Evolutionary conservation across 2,113 vertebrate species (phyloP), one percentile per base, ranked within the genome.

Genomic region (Malurus alboscapulatus): DNA sequence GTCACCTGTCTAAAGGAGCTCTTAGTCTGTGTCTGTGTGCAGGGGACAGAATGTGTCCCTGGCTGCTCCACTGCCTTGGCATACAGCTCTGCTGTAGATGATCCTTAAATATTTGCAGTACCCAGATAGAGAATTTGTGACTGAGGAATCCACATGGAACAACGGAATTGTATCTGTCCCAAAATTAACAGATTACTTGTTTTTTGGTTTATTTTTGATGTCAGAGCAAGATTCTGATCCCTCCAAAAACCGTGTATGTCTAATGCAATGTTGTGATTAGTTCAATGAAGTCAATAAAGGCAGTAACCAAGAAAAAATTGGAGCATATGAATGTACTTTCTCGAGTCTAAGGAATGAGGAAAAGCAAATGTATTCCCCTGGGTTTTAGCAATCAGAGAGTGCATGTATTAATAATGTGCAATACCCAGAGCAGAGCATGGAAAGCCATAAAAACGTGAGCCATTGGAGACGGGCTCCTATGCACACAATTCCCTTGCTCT

Each of bases 321-420:
- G 63, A 95, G 77, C 93, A 92, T 32, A 77, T n/a, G 61, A 93
- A 63, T 68, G 79, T 38, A 77, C 51, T 94, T 93, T 30, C 72
- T 82, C 75, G 88, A 67, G 72, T 27, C 27, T 16, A 55, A 85
- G 61, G 79, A 86, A 93, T 67, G 77, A 95, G 77, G 71, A 93
- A 89, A 91, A 96, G 53, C 87, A 74, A 94, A 81, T 53, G 30
- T 26, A 65, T 84, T 32, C 82, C 55, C 40, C 48, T 44, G 79
- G 87, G 87, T 34, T 87, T 92, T 34, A 88, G 79, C 79, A 90
- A 88, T 88, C 93, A 83, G 89, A 91, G 26, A 93, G 59, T 51
- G 53, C 17, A 53, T 1, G 2, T 65, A 90, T 86, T 95, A 95
- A 94, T 90, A 93, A 90, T 1, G 48, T 88, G 75, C 79, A 91